Conservation (phyloP, 2,888 invertebrate species). For the Baronia brevicornis region DNA sequence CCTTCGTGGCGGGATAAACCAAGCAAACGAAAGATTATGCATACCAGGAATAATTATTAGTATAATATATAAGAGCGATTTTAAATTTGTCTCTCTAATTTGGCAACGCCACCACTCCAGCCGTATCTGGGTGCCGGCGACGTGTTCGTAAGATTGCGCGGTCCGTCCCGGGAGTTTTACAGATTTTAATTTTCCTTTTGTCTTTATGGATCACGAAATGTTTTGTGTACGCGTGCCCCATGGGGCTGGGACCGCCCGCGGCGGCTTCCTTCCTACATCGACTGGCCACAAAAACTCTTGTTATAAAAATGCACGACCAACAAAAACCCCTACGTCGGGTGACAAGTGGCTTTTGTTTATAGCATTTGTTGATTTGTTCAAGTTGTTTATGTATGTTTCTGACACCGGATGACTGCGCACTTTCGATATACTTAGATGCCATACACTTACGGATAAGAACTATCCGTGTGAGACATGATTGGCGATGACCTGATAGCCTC, state of each 20-base stretch:
- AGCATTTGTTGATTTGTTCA: conserved; percentile 69
- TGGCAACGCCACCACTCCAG: conserved; percentile 22
- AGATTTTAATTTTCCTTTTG: conserved; percentile 72
- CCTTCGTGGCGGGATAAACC: no score
- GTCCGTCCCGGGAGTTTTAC: conserved; percentile 53
- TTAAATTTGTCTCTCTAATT: conserved; percentile 16
- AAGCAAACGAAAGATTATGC: no score
- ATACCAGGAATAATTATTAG: no score
- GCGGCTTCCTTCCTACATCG: conserved; percentile 71
- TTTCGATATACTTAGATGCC: no score
- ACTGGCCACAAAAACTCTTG: conserved; percentile 65
- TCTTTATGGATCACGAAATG: conserved; percentile 74
- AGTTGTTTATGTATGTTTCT: conserved; percentile 58
- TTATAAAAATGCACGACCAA: conserved; percentile 67
- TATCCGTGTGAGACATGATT: no score
- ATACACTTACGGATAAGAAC: no score
- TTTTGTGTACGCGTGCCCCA: conserved; percentile 67
- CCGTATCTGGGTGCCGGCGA: conserved; percentile 4
- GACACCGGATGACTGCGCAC: conserved; percentile 56
- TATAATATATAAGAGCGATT: no score
- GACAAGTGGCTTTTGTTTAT: conserved; percentile 72
- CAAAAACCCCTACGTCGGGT: conserved; percentile 69
- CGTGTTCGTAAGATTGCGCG: conserved; percentile 17
- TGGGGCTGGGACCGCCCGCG: conserved; percentile 67
- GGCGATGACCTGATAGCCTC: no score